A percentile compares a stretch with the other conserved stretches of the same genome.
Evolutionary conservation across 1,140 invertebrate species (phyloP).

Genomic region (Araneus ventricosus): DNA sequence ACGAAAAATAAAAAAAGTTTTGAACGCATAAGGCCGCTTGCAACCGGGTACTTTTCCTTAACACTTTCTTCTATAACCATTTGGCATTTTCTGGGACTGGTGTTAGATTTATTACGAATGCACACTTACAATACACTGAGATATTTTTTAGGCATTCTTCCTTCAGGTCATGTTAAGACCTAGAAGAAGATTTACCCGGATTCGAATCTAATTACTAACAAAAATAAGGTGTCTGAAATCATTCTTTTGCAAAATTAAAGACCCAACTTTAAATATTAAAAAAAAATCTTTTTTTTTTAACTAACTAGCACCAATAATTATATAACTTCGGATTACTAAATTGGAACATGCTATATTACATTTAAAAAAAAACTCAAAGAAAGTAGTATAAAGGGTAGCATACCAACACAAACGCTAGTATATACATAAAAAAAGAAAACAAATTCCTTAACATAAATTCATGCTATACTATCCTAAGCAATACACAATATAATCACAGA

Average conservation of each 20-base stretch:
- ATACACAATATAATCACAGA: conserved; percentile 57
- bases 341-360: conserved; percentile 35
- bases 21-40: conserved; percentile 49
- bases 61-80: neutral
- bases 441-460: conserved; percentile 29
- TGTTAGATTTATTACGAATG: neutral
- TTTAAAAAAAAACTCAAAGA: conserved; percentile 28
- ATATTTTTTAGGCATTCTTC: neutral
- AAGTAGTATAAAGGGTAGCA: conserved; percentile 25
- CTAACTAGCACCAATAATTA: conserved; percentile 55
- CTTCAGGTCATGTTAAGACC: neutral
- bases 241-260: conserved; percentile 4
- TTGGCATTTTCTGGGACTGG: neutral
- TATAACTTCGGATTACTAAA: conserved; percentile 38
- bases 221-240: neutral
- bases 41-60: conserved; percentile 28
- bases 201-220: conserved; percentile 19
- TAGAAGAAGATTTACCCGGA: conserved; percentile 24
- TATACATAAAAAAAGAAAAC: conserved; percentile 56
- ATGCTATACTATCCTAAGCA: conserved; percentile 59
- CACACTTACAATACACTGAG: neutral
- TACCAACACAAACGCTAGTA: conserved; percentile 48
- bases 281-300: neutral
- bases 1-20: conserved; percentile 36
- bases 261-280: neutral